phyloP scores from a whole-genome alignment of 2,888 invertebrate species.

The Caradrina clavipalpis region DNA sequence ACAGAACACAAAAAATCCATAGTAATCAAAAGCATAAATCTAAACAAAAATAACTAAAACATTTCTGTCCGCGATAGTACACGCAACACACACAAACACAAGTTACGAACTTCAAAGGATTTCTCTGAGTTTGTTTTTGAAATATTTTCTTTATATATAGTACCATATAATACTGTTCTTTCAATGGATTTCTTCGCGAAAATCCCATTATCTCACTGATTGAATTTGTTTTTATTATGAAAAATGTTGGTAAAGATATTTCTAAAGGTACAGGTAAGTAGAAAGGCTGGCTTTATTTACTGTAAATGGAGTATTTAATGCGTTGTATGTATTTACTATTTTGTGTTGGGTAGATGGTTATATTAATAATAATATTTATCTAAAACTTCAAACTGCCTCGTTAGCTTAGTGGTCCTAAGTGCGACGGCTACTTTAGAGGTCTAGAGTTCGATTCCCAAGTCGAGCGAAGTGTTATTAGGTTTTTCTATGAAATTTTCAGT shows the following conservation, averaged over 20 bases:
- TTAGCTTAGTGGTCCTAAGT: too few relatives aligned
- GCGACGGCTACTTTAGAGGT: too few relatives aligned
- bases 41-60: conserved; percentile 6
- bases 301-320: conserved; percentile 9
- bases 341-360: too few relatives aligned
- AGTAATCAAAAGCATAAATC: neutral
- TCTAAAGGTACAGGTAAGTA: conserved; percentile 1
- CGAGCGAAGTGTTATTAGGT: too few relatives aligned
- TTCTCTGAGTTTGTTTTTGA: conserved; percentile 44
- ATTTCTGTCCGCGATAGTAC: conserved; percentile 26
- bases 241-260: conserved; percentile 26
- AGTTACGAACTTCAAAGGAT: conserved; percentile 54
- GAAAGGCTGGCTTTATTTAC: neutral
- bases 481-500: too few relatives aligned
- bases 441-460: too few relatives aligned
- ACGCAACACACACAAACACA: conserved; percentile 17
- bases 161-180: conserved; percentile 46
- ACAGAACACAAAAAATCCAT: neutral
- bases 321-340: neutral
- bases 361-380: too few relatives aligned
- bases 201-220: conserved; percentile 56
- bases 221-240: conserved; percentile 53
- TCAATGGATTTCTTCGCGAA: conserved; percentile 53
- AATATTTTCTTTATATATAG: conserved; percentile 54
- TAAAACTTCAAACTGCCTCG: too few relatives aligned